Base-by-base conservation (phyloP, 2,113 vertebrate species). In the Brachyistius frenatus region DNA sequence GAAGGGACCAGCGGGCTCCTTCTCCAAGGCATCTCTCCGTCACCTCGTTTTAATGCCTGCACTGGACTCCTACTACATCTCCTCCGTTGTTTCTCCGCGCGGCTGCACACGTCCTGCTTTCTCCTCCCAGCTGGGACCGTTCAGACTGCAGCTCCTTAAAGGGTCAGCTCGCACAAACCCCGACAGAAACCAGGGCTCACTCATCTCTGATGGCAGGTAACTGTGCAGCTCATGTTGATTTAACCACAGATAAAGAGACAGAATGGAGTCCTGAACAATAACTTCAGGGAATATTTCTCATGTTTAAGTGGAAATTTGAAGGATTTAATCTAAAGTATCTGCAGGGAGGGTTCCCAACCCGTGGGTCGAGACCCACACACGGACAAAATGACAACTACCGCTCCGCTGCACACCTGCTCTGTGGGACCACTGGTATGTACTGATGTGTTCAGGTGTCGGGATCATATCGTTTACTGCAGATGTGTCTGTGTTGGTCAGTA, bases 21-120 rank as follows among this genome's bases (percentile, higher is more conserved):
- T 31, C 15, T 54, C 7, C 11, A 84, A 81, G 81, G 86, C 85
- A 83, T 81, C 73, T 33, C 37, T 71, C 55, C 63, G 41, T 68
- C 56, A 53, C 31, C 52, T 62, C 23, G 79, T 30, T 31, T 33
- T 30, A 58, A 71, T 35, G 47, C 58, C 41, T 15, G 0, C 44
- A n/a, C 73, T 33, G n/a, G 35, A 61, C 30, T 23, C 32, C 2
- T 16, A 11, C 54, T 68, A 76, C 80, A 36, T 66, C 66, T 66
- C 72, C 77, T 46, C 78, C 37, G 52, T 41, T 41, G 0, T 55
- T 66, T 39, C 39, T 30, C n/a, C 7, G 14, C 31, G 30, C 10
- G 72, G 64, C 30, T 47, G 15, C 50, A 61, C 6, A 52, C 3
- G 46, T 31, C 10, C 2, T 7, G 9, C 9, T 3, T 0, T 35